A percentile compares a stretch with the other conserved stretches of the same genome.
phyloP scores from a whole-genome alignment of 2,113 vertebrate genomes.

The Typhlomys cinereus region DNA sequence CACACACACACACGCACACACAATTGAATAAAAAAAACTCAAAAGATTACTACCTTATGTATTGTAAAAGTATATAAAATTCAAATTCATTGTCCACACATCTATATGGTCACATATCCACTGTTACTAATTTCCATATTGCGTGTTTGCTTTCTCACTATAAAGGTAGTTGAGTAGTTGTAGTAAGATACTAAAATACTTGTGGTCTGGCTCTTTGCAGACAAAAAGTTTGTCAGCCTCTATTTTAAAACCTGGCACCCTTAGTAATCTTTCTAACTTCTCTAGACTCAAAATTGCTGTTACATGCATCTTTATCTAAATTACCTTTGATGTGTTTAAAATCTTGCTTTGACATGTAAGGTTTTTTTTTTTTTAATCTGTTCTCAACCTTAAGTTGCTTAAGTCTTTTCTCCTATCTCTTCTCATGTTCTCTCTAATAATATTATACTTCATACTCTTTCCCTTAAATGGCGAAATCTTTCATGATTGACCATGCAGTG shows the following conservation, averaged over 20 bases:
- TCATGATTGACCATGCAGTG: background rate
- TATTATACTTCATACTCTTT: background rate
- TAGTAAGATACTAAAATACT: background rate
- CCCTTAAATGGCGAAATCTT: background rate
- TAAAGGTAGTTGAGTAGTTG: background rate
- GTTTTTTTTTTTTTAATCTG: background rate
- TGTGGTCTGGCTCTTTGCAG: background rate
- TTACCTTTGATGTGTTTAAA: slow-evolving; percentile 13
- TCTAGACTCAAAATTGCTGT: background rate
- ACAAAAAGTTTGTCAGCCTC: background rate
- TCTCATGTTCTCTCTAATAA: background rate
- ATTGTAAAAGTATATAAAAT: background rate
- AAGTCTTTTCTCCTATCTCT: background rate
- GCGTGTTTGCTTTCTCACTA: background rate
- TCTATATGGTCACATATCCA: background rate
- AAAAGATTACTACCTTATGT: background rate
- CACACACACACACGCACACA: too few species aligned
- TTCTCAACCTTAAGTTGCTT: too few species aligned
- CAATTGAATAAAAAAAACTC: too few species aligned
- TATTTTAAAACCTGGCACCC: background rate
- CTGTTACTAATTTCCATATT: background rate
- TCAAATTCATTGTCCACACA: background rate
- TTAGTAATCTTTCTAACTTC: background rate
- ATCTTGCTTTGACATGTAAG: background rate
- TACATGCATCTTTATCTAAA: background rate